phyloP scores from a whole-genome alignment of 2,113 vertebrate species.

The Tragulus kanchil region DNA sequence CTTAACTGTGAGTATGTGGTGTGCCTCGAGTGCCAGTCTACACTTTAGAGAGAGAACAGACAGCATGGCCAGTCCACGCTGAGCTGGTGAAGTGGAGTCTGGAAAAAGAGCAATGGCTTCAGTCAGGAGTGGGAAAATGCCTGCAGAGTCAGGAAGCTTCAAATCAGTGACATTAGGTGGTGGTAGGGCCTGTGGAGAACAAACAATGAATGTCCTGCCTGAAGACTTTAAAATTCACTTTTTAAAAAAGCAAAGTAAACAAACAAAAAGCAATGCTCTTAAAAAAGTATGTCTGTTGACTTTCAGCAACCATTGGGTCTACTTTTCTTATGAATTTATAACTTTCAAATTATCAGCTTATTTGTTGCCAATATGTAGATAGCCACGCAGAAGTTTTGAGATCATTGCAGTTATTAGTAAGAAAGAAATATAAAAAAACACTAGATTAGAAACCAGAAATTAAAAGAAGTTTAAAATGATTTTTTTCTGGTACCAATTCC shows the following conservation, averaged over 20 bases:
- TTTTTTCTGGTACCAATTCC: neutral
- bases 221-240: neutral
- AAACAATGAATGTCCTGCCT: neutral
- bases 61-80: too few relatives aligned
- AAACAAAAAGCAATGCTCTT: neutral
- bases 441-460: neutral
- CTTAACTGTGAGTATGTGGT: neutral
- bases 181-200: neutral
- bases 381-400: neutral
- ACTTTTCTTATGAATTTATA: neutral
- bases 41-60: too few relatives aligned
- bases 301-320: neutral
- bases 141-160: neutral
- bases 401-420: neutral
- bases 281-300: neutral
- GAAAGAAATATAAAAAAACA: neutral
- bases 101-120: neutral
- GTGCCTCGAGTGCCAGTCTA: neutral
- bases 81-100: neutral
- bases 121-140: neutral
- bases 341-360: neutral
- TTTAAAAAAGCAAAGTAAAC: neutral
- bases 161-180: neutral
- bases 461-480: neutral
- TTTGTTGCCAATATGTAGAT: neutral